A percentile compares a stretch with the other conserved stretches of the same genome.
phyloP scores from a whole-genome alignment of 1,140 invertebrate genomes.

The Bactericera cockerelli region DNA sequence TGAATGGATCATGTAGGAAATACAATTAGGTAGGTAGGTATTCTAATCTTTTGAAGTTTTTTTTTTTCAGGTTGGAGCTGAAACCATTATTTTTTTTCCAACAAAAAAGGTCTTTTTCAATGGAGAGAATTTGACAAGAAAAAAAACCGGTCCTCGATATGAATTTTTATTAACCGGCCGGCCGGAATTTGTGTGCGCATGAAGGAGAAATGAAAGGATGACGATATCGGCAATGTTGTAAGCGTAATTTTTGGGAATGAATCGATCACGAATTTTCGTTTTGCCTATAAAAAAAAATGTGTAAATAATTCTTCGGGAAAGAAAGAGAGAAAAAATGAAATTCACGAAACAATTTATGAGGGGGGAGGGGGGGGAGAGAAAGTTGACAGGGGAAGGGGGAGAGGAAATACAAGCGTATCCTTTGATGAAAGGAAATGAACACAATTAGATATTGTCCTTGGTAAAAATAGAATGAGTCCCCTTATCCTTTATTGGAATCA shows the following conservation, averaged over 20 bases:
- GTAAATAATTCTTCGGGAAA: not conserved
- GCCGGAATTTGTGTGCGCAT: conserved; percentile 5
- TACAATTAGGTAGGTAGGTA: not conserved
- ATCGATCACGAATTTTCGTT: not conserved
- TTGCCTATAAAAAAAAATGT: not conserved
- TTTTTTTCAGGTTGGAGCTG: not conserved
- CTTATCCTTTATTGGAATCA: too few relatives aligned
- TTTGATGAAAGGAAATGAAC: too few relatives aligned
- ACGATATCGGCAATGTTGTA: not conserved
- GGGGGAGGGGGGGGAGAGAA: too few relatives aligned
- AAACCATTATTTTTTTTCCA: not conserved
- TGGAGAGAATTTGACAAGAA: not conserved
- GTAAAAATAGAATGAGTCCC: too few relatives aligned
- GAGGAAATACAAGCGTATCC: too few relatives aligned
- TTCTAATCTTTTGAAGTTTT: not conserved
- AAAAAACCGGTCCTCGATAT: conserved; percentile 1
- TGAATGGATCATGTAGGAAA: not conserved
- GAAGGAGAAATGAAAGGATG: not conserved
- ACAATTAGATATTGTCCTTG: too few relatives aligned
- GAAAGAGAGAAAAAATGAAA: not conserved
- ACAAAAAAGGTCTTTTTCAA: conserved; percentile 4
- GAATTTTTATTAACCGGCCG: not conserved
- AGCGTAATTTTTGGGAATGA: too few relatives aligned
- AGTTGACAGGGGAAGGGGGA: too few relatives aligned
- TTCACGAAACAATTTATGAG: not conserved